These are phyloP conservation scores for Dascillus cervinus DNA, from an alignment of 2,888 invertebrate species.

Conservation along the genomic window DNA sequence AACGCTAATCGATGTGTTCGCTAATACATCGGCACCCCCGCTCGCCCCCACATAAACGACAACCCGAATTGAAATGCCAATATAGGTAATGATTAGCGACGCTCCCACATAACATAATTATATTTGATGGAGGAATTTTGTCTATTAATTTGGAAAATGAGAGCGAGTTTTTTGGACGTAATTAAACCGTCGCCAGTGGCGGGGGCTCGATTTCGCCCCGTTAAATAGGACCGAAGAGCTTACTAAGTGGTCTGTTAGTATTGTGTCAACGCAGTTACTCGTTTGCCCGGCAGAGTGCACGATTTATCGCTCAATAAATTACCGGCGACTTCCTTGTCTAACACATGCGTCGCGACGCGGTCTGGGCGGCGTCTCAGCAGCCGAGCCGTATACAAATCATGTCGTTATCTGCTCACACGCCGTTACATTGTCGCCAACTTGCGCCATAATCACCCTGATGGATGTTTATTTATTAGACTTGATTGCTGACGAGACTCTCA, in stretches of 20 bases:
- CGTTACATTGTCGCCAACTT: constrained; percentile 33
- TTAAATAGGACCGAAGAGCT: constrained; percentile 9
- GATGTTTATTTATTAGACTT: constrained; percentile 34
- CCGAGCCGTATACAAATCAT: constrained; percentile 35
- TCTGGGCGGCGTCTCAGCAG: constrained; percentile 25
- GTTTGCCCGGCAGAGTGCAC: constrained; percentile 42
- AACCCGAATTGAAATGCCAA: constrained; percentile 23
- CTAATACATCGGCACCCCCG: constrained; percentile 27
- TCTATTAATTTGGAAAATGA: too few relatives aligned
- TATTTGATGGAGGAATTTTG: too few relatives aligned
- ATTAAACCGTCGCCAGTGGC: constrained; percentile 9
- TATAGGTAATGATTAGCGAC: constrained; percentile 19
- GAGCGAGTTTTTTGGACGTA: too few relatives aligned
- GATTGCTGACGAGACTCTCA: constrained; percentile 21
- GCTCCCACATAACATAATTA: constrained; percentile 19
- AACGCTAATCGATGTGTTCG: constrained; percentile 38
- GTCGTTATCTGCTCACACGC: constrained; percentile 30
- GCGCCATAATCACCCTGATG: constrained; percentile 35
- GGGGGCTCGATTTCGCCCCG: constrained; percentile 6
- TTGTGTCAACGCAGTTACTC: constrained; percentile 43
- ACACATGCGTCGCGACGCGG: constrained; percentile 24
- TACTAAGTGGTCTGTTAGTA: constrained; percentile 41
- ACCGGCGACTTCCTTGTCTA: constrained; percentile 36
- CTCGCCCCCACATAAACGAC: constrained; percentile 12
- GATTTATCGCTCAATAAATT: constrained; percentile 45